Conservation (phyloP, 2,113 vertebrate species). For the Chionomys nivalis region DNA sequence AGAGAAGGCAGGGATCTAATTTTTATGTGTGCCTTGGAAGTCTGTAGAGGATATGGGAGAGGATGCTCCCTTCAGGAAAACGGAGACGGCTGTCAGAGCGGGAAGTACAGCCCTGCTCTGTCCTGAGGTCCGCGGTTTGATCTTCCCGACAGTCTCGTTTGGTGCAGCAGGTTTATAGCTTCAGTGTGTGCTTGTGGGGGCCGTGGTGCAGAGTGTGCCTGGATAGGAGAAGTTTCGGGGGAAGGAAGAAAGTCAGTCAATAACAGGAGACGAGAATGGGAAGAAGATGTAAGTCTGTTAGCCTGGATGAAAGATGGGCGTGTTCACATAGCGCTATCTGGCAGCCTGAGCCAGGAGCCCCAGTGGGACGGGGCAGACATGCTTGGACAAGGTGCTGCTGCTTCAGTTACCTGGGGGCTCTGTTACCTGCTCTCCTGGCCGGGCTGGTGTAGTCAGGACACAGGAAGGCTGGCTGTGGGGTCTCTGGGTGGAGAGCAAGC, state of each 20-base stretch:
- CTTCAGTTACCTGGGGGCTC: background rate
- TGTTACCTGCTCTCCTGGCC: background rate
- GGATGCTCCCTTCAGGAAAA: background rate
- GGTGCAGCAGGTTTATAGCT: background rate
- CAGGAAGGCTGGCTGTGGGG: background rate
- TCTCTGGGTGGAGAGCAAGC: background rate
- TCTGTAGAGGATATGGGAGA: constrained; percentile 23
- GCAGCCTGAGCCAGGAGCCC: background rate
- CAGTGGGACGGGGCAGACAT: background rate
- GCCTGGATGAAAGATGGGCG: background rate
- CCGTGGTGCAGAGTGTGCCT: rapidly evolving
- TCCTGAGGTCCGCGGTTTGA: background rate
- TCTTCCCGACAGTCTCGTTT: background rate
- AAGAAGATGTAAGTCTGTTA: background rate
- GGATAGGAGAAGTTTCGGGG: background rate
- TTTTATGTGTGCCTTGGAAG: constrained; percentile 47
- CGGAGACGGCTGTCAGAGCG: background rate
- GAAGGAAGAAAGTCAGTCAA: background rate
- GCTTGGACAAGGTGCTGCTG: background rate
- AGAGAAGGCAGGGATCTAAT: background rate
- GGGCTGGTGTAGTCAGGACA: rapidly evolving
- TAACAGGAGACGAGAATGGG: background rate
- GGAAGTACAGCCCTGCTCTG: background rate
- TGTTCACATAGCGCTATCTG: constrained; percentile 40
- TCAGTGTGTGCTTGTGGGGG: background rate